phyloP scores from a whole-genome alignment of 2,888 invertebrate species.

The Tuta absoluta region DNA sequence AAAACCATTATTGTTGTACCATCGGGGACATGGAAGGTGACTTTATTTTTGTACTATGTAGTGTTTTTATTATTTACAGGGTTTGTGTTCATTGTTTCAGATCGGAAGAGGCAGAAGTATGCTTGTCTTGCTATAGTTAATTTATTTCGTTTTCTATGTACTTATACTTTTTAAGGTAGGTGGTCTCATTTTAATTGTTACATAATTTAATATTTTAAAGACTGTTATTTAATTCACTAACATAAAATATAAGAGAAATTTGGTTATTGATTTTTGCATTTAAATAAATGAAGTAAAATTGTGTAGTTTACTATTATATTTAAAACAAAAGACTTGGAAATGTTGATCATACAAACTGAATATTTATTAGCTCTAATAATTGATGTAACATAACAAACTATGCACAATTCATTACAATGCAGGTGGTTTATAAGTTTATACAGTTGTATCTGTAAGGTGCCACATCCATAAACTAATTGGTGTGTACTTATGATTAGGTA shows the following conservation, averaged over 20 bases:
- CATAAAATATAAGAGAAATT: slow-evolving; percentile 8
- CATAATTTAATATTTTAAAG: slow-evolving; percentile 19
- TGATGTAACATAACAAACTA: neutral
- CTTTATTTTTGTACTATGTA: no score
- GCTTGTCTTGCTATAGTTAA: slow-evolving; percentile 69
- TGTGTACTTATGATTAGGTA: no score
- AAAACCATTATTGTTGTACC: no score
- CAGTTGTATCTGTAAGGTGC: no score
- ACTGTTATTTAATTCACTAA: slow-evolving; percentile 21
- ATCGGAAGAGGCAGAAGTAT: slow-evolving; percentile 59
- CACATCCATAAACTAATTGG: no score
- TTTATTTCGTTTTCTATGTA: slow-evolving; percentile 1
- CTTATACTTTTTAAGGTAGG: slow-evolving; percentile 1
- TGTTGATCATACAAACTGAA: neutral
- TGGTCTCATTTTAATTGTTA: slow-evolving; percentile 11
- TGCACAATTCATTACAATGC: neutral
- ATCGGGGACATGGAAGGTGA: no score
- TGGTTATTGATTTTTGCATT: neutral
- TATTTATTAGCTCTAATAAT: slow-evolving; percentile 1
- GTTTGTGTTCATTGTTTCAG: slow-evolving; percentile 52
- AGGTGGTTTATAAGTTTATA: no score
- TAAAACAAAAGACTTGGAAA: neutral
- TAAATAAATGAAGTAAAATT: slow-evolving; percentile 14
- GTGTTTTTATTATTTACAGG: neutral
- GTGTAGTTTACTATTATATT: neutral